Conservation (phyloP, 1,140 invertebrate genomes). For the silkworm (Bombyx mori) region DNA sequence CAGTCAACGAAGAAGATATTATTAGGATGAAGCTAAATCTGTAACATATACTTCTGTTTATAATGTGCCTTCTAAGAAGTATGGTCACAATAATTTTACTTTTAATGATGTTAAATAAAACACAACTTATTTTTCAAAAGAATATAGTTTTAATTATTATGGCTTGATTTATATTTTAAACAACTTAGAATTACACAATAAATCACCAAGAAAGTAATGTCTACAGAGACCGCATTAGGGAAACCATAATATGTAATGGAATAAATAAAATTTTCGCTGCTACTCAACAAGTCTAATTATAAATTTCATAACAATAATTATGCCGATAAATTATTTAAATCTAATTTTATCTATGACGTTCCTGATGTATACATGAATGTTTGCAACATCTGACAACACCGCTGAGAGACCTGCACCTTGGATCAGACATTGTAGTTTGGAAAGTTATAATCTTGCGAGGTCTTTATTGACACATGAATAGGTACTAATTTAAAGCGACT, state of each 20-base stretch:
- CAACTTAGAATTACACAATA: conserved; percentile 68
- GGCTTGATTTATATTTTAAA: conserved; percentile 68
- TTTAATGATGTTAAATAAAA: conserved; percentile 22
- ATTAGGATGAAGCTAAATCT: neutral
- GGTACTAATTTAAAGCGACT: conserved; percentile 10
- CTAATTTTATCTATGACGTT: conserved; percentile 40
- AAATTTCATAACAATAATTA: conserved; percentile 67
- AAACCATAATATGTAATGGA: conserved; percentile 62
- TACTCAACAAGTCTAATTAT: conserved; percentile 65
- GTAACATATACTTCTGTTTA: no score
- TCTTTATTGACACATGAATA: conserved; percentile 11
- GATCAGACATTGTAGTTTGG: neutral
- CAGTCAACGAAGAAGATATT: conserved; percentile 18
- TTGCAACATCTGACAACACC: neutral
- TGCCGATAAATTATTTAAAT: conserved; percentile 54
- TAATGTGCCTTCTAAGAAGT: no score
- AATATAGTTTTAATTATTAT: conserved; percentile 71
- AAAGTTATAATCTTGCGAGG: neutral
- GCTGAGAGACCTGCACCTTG: neutral
- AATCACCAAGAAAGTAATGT: conserved; percentile 63
- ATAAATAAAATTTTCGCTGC: conserved; percentile 59
- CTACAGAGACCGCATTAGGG: conserved; percentile 52
- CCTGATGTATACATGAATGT: conserved; percentile 30
- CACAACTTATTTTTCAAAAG: conserved; percentile 58
- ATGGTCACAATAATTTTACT: neutral